Conservation (phyloP, 2,888 invertebrate genomes). For the Coremacera marginata region DNA sequence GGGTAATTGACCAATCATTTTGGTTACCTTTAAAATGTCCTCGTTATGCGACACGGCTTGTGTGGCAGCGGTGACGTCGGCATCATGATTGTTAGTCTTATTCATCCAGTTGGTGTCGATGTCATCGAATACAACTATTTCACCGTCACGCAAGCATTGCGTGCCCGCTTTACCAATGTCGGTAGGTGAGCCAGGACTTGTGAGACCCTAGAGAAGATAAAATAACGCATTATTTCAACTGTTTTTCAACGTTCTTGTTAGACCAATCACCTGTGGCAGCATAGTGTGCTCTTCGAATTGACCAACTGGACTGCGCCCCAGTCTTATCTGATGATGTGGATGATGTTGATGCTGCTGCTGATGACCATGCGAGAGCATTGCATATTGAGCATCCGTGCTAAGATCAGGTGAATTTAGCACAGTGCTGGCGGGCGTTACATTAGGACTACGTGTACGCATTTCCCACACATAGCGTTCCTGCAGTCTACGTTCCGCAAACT, state of each 20-base stretch:
- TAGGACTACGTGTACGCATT: slow-evolving; percentile 67
- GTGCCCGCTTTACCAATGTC: slow-evolving; percentile 65
- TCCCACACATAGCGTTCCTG: slow-evolving; percentile 69
- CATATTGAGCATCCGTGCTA: slow-evolving; percentile 62
- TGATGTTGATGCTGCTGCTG: slow-evolving; percentile 54
- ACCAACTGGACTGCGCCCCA: slow-evolving; percentile 68
- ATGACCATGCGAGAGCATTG: slow-evolving; percentile 56
- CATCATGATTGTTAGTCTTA: slow-evolving; percentile 55
- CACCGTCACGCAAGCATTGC: slow-evolving; percentile 77
- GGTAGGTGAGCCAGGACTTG: slow-evolving; percentile 68
- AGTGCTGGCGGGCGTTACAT: slow-evolving; percentile 68
- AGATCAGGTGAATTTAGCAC: slow-evolving; percentile 68
- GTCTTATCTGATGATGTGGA: slow-evolving; percentile 65
- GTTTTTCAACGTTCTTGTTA: too few relatives aligned
- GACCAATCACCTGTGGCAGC: slow-evolving; percentile 55
- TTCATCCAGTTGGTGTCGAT: slow-evolving; percentile 67
- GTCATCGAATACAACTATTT: slow-evolving; percentile 87
- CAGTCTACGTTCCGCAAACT: slow-evolving; percentile 46
- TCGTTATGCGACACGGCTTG: slow-evolving; percentile 54
- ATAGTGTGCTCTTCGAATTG: slow-evolving; percentile 57
- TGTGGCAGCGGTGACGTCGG: slow-evolving; percentile 38
- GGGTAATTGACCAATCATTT: slow-evolving; percentile 73
- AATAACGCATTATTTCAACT: not conserved
- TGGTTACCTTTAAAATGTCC: slow-evolving; percentile 67
- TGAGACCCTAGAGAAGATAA: slow-evolving; percentile 51